A percentile compares a stretch with the other conserved stretches of the same genome.
phyloP scores from a whole-genome alignment of 2,113 vertebrate species.

The Colistium nudipinnis region DNA sequence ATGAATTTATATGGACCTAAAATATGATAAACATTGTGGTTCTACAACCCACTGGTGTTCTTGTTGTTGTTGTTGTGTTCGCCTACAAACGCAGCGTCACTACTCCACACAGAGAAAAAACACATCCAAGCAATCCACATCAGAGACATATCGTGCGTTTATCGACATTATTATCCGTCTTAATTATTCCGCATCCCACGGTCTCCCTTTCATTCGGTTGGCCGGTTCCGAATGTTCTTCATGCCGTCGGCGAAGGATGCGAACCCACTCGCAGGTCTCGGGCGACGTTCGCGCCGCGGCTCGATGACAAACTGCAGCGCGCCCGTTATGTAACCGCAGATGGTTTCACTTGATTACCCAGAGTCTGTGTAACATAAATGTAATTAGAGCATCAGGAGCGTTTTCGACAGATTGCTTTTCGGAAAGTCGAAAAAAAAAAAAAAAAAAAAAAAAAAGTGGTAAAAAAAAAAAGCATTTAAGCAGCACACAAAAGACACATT shows the following conservation, averaged over 20 bases:
- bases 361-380: not conserved
- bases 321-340: constrained; percentile 8
- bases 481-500: not conserved
- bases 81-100: no score
- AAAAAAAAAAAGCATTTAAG: no score
- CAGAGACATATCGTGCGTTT: no score
- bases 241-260: not conserved
- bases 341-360: not conserved
- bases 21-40: constrained; percentile 81
- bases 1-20: constrained; percentile 82
- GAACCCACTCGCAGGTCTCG: no score
- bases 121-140: no score
- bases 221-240: not conserved
- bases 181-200: no score
- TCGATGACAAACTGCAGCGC: constrained; percentile 5
- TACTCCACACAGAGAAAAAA: no score
- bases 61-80: constrained; percentile 35
- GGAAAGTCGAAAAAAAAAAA: no score
- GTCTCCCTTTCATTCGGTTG: no score
- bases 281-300: not conserved
- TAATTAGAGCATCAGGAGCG: not conserved
- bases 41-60: constrained; percentile 51
- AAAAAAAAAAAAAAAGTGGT: no score
- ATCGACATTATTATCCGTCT: no score
- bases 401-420: not conserved